These are phyloP conservation scores for Indicator indicator DNA, from an alignment of 2,113 vertebrate genomes.

Conservation along the genomic window DNA sequence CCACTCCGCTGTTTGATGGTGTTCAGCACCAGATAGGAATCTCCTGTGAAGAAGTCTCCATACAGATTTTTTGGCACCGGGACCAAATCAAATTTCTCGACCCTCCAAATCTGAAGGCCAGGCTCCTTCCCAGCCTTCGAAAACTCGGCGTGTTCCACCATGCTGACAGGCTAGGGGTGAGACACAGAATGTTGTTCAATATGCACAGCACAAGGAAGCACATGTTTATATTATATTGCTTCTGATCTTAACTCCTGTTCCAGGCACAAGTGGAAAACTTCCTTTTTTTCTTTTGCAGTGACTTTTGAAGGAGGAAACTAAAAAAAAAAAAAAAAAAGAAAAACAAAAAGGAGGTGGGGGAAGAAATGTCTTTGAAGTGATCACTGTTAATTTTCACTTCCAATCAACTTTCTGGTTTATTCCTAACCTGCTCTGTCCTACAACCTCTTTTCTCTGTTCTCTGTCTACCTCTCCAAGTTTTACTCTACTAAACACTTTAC, in stretches of 20 bases:
- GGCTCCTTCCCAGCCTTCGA: slow-evolving; percentile 87
- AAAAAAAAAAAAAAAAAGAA: too few relatives aligned
- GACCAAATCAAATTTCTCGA: slow-evolving; percentile 95
- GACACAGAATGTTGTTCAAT: not conserved
- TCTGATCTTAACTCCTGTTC: not conserved
- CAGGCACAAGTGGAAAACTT: not conserved
- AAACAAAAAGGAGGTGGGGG: too few relatives aligned
- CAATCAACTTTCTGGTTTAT: not conserved
- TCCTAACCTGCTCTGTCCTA: not conserved
- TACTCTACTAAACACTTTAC: not conserved
- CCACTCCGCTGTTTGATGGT: slow-evolving; percentile 91
- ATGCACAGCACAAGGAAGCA: not conserved
- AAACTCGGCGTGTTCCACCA: slow-evolving; percentile 93
- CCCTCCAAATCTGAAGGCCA: slow-evolving; percentile 95
- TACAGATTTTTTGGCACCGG: slow-evolving; percentile 90
- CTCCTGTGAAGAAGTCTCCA: slow-evolving; percentile 93
- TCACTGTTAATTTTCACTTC: not conserved
- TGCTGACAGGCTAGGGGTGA: slow-evolving; percentile 76
- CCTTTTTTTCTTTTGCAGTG: not conserved
- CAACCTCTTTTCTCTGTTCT: not conserved
- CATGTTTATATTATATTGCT: not conserved
- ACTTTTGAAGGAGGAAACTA: not conserved
- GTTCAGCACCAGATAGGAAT: slow-evolving; percentile 94
- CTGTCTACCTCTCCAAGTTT: not conserved
- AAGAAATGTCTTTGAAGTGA: not conserved